Conservation (phyloP, 2,113 vertebrate species). For the Nothobranchius furzeri region DNA sequence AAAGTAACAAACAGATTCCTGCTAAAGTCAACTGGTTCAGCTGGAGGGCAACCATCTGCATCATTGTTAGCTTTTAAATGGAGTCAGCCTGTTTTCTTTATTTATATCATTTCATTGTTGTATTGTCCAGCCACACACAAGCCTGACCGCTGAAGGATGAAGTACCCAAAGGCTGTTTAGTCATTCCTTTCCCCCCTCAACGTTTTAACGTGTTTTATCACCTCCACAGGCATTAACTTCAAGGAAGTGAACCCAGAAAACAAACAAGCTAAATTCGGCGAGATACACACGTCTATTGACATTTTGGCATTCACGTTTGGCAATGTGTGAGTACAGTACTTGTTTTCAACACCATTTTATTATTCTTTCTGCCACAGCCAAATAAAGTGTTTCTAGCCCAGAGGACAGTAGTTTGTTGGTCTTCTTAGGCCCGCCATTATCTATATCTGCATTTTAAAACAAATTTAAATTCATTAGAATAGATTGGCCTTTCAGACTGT, state of each 20-base stretch:
- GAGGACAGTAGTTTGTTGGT: conserved; percentile 10
- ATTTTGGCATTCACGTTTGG: conserved; percentile 96
- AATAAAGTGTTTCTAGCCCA: conserved; percentile 6
- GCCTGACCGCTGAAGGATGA: conserved; percentile 15
- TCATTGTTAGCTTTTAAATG: background rate
- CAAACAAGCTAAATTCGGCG: conserved; percentile 84
- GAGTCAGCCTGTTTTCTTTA: background rate
- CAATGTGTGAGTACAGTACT: conserved; percentile 90
- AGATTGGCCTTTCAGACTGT: background rate
- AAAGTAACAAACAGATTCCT: background rate
- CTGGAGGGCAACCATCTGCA: background rate
- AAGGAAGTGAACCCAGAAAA: conserved; percentile 91
- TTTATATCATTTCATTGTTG: background rate
- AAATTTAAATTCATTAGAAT: background rate
- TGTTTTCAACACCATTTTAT: conserved; percentile 22
- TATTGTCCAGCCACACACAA: background rate
- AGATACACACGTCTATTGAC: conserved; percentile 93
- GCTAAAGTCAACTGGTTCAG: background rate
- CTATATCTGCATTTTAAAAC: conserved; percentile 9
- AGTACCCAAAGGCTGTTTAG: background rate
- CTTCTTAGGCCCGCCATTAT: background rate
- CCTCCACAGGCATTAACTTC: conserved; percentile 87
- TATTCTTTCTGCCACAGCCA: conserved; percentile 10
- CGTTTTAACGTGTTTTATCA: conserved; percentile 45
- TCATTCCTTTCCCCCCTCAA: conserved; percentile 17